These are phyloP conservation scores for Ictalurus punctatus DNA, from an alignment of 2,113 vertebrate genomes.

Conservation along the genomic window DNA sequence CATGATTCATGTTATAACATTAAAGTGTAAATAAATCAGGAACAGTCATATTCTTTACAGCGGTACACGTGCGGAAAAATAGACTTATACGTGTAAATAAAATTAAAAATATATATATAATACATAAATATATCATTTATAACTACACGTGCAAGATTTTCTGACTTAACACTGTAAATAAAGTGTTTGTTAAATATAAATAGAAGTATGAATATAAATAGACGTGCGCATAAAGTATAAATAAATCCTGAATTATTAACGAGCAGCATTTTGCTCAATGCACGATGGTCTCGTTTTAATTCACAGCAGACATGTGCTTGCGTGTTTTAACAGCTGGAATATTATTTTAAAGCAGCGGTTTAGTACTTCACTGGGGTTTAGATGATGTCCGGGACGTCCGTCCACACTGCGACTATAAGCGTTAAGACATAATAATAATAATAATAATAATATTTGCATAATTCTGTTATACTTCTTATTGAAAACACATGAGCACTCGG, in stretches of 20 bases:
- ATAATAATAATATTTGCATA: not conserved
- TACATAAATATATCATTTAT: too few relatives aligned
- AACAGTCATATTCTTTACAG: too few relatives aligned
- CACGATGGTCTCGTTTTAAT: not conserved
- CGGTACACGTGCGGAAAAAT: too few relatives aligned
- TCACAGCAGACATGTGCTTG: not conserved
- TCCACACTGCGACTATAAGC: not conserved
- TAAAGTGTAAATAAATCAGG: too few relatives aligned
- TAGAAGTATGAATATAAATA: too few relatives aligned
- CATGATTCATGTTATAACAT: too few relatives aligned
- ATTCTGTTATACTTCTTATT: not conserved
- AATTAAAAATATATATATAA: not conserved
- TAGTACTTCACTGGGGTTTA: not conserved
- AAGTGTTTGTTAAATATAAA: not conserved
- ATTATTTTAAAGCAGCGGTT: not conserved
- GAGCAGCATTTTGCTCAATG: not conserved
- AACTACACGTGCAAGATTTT: too few relatives aligned
- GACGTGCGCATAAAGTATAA: not conserved
- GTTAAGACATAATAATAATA: not conserved
- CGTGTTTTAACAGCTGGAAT: too few relatives aligned
- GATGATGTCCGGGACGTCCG: not conserved
- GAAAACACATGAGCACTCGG: not conserved
- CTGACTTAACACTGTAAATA: too few relatives aligned
- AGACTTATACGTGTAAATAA: not conserved
- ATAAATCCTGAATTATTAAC: not conserved